Conservation (phyloP, 2,797 vertebrate species). For the Pangasius larnaudii region DNA sequence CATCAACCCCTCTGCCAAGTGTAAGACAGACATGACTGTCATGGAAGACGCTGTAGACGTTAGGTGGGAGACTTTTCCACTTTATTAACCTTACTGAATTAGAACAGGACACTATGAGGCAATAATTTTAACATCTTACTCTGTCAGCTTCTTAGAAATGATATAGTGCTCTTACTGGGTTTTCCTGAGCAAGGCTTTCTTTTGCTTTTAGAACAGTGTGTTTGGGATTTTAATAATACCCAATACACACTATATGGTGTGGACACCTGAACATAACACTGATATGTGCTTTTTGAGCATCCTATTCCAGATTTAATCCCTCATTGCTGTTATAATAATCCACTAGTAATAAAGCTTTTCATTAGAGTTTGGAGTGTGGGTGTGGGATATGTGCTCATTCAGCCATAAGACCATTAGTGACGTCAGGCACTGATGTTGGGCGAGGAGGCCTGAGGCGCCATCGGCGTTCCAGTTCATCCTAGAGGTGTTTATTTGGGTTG, state of each 20-base stretch:
- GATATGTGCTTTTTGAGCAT: not conserved
- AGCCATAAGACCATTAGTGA: not conserved
- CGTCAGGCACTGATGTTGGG: not conserved
- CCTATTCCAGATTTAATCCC: not conserved
- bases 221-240: not conserved
- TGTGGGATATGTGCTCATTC: not conserved
- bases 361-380: not conserved
- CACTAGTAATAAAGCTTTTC: not conserved
- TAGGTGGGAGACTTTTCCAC: conserved; percentile 75
- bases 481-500: not conserved
- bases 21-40: conserved; percentile 99
- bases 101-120: not conserved
- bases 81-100: not conserved
- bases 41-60: conserved; percentile 99
- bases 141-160: not conserved
- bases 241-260: not conserved
- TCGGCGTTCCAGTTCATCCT: not conserved
- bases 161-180: not conserved
- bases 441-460: not conserved
- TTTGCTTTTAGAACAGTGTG: not conserved
- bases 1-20: conserved; percentile 98
- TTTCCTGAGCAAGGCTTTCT: not conserved
- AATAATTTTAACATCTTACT: not conserved
- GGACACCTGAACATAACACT: not conserved
- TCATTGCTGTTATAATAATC: not conserved